Percentiles rank a stretch among this genome's conserved stretches.
Evolutionary conservation across 2,797 vertebrate genomes (phyloP).

Genomic region (Monodelphis domestica): DNA sequence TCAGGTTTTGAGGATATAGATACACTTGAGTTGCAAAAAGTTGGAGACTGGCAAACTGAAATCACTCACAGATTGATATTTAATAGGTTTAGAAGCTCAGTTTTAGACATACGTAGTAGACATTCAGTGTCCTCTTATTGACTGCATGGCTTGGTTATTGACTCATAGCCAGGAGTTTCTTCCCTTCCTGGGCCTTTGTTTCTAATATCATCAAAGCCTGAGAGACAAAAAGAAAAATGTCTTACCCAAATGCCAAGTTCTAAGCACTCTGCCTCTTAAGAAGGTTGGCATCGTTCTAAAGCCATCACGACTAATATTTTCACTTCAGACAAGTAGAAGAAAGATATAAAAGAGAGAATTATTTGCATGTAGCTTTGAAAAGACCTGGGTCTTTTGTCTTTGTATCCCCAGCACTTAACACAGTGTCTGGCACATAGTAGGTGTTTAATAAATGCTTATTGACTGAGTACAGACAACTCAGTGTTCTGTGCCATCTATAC

Average conservation of each 20-base stretch:
- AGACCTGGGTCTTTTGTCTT: neutral
- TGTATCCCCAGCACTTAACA: neutral
- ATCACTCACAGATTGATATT: neutral
- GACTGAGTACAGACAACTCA: neutral
- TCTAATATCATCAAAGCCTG: neutral
- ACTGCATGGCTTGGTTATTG: neutral
- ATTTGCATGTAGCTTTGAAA: neutral
- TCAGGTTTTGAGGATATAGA: neutral
- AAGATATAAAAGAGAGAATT: neutral
- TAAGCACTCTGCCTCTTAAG: conserved; percentile 23
- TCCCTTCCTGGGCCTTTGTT: neutral
- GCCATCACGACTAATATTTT: neutral
- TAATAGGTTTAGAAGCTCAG: neutral
- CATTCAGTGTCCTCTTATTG: neutral
- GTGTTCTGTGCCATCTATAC: neutral
- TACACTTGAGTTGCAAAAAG: neutral
- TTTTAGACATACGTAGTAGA: neutral
- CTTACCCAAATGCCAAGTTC: conserved; percentile 22
- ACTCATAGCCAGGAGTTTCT: neutral
- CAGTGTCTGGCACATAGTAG: neutral
- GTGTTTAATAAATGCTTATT: neutral
- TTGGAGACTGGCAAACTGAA: neutral
- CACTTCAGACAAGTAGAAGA: neutral
- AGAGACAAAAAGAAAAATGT: neutral
- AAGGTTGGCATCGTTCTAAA: neutral